Evolutionary conservation across 2,113 vertebrate species (phyloP).

Genomic region (Psittacula cyanocephala): DNA sequence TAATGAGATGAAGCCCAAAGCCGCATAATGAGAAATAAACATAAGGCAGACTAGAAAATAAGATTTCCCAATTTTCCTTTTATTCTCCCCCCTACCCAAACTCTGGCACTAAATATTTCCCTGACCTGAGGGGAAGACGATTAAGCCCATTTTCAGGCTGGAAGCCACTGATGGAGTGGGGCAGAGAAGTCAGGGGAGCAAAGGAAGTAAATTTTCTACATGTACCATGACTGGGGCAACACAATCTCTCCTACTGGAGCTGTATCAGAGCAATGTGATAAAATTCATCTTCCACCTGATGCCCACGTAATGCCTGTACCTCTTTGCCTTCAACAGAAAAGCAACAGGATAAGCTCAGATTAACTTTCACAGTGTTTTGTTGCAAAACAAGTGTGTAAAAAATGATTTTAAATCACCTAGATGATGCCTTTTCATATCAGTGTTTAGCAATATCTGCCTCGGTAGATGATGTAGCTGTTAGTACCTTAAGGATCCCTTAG

Average conservation of each 20-base stretch:
- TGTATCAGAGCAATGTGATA: neutral
- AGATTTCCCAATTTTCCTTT: neutral
- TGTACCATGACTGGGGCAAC: neutral
- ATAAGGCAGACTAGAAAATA: neutral
- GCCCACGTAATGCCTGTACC: neutral
- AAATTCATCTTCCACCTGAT: neutral
- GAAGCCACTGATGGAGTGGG: neutral
- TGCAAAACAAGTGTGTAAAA: conserved; percentile 48
- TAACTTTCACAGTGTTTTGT: neutral
- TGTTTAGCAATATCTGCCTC: conserved; percentile 40
- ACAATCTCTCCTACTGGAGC: neutral
- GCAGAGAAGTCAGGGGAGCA: neutral
- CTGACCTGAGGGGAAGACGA: neutral
- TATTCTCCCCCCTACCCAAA: neutral
- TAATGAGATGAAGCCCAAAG: neutral
- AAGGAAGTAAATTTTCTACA: neutral
- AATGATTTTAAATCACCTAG: conserved; percentile 40
- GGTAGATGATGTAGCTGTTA: conserved; percentile 28
- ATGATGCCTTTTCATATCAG: conserved; percentile 42
- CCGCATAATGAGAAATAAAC: neutral
- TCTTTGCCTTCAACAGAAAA: neutral
- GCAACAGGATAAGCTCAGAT: conserved; percentile 21
- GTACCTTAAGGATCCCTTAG: conserved; percentile 49
- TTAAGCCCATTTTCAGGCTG: neutral
- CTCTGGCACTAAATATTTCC: neutral